Percentiles rank a stretch among this genome's conserved stretches.
Evolutionary conservation across 2,113 vertebrate species (phyloP).

Genomic region (Myotis lucifugus): DNA sequence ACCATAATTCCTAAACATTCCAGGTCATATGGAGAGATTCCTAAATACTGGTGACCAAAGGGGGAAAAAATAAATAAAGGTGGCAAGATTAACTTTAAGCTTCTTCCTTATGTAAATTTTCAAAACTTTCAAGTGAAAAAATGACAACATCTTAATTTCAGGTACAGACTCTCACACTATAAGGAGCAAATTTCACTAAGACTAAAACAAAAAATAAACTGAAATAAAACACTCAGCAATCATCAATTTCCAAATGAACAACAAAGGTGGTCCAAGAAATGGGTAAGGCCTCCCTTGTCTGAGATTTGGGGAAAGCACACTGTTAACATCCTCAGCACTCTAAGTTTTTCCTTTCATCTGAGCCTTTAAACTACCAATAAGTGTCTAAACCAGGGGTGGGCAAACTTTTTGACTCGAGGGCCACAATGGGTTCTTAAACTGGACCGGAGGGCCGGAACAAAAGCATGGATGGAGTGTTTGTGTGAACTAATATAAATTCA

Average conservation of each 20-base stretch:
- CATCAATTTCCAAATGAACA: background rate
- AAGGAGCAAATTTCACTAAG: background rate
- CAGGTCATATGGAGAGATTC: background rate
- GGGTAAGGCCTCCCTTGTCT: background rate
- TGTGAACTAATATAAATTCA: too few species aligned
- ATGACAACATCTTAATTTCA: background rate
- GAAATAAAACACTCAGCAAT: background rate
- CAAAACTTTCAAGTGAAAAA: constrained; percentile 13
- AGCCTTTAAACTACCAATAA: background rate
- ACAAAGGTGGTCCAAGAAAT: background rate
- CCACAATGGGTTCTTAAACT: too few species aligned
- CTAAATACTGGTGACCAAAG: background rate
- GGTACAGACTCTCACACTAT: background rate
- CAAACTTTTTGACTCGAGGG: too few species aligned
- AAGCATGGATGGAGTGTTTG: too few species aligned
- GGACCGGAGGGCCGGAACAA: too few species aligned
- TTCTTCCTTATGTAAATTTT: background rate
- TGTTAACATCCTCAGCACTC: background rate
- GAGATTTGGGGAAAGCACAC: background rate
- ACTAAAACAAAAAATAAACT: background rate
- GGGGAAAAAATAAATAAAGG: background rate
- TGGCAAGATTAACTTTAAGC: background rate
- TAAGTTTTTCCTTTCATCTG: background rate
- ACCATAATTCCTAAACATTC: background rate
- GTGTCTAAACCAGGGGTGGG: background rate